Evolutionary conservation across 35 echinoderm and acorn worm species (phyloP).

Genomic region (Apostichopus californicus): DNA sequence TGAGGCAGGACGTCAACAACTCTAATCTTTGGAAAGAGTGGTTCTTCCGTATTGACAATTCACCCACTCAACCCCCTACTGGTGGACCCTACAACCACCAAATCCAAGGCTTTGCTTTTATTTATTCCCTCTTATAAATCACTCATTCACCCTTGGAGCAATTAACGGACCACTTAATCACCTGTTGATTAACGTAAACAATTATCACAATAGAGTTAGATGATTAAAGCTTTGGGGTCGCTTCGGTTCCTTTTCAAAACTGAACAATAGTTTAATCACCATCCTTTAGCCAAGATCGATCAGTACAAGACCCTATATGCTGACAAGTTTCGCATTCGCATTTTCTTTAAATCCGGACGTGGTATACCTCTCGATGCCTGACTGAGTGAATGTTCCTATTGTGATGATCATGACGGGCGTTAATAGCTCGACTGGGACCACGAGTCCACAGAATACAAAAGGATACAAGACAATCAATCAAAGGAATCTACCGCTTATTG

Average conservation of each 20-base stretch:
- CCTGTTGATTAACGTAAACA: neutral
- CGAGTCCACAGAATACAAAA: neutral
- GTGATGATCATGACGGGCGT: neutral
- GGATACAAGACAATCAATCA: neutral
- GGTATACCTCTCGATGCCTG: neutral
- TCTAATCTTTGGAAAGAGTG: no score
- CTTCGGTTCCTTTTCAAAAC: neutral
- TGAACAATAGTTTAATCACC: neutral
- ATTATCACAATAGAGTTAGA: neutral
- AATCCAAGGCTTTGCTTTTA: neutral
- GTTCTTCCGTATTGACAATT: no score
- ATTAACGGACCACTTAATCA: neutral
- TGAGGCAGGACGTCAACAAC: no score
- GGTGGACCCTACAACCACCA: neutral
- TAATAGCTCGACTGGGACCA: neutral
- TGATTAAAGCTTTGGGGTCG: neutral
- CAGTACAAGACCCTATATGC: neutral
- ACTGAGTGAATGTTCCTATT: neutral
- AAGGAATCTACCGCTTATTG: neutral
- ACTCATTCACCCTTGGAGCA: neutral
- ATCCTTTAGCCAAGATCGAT: neutral
- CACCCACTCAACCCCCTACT: neutral
- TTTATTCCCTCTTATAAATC: neutral
- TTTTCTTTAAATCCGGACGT: no score
- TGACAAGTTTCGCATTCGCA: no score